These are phyloP conservation scores for Lagopus muta DNA, from an alignment of 2,113 vertebrate species.

Conservation along the genomic window DNA sequence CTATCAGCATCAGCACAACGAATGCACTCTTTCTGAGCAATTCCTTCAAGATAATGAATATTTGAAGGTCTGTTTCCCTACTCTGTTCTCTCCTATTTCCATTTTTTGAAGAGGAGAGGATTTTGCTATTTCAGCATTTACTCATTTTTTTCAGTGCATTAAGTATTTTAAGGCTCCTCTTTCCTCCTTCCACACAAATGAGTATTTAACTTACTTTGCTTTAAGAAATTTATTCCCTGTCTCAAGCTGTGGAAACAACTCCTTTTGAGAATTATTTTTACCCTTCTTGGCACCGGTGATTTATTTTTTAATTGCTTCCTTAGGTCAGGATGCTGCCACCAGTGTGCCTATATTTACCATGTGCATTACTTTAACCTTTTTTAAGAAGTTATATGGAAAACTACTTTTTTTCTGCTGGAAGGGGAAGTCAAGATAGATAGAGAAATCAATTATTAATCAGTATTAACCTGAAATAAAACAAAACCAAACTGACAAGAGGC, in stretches of 20 bases:
- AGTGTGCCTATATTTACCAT: slow-evolving; percentile 15
- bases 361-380: slow-evolving; percentile 42
- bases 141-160: slow-evolving; percentile 9
- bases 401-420: neutral
- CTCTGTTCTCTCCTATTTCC: neutral
- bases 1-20: neutral
- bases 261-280: slow-evolving; percentile 69
- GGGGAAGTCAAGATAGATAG: slow-evolving; percentile 2
- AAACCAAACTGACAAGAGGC: neutral
- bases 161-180: slow-evolving; percentile 22
- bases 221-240: slow-evolving; percentile 64
- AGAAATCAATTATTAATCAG: slow-evolving; percentile 43
- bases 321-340: slow-evolving; percentile 57
- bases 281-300: slow-evolving; percentile 67
- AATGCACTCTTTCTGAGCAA: neutral
- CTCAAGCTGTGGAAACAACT: slow-evolving; percentile 70
- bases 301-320: slow-evolving; percentile 76
- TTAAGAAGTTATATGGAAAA: neutral
- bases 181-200: slow-evolving; percentile 38
- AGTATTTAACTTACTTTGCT: slow-evolving; percentile 68
- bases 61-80: slow-evolving; percentile 19
- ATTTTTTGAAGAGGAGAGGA: slow-evolving; percentile 18
- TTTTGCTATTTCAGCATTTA: slow-evolving; percentile 14
- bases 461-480: neutral
- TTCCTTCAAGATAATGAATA: slow-evolving; percentile 6